Base-by-base conservation (phyloP, 2,797 vertebrate species). In the Gambusia yucatana region DNA sequence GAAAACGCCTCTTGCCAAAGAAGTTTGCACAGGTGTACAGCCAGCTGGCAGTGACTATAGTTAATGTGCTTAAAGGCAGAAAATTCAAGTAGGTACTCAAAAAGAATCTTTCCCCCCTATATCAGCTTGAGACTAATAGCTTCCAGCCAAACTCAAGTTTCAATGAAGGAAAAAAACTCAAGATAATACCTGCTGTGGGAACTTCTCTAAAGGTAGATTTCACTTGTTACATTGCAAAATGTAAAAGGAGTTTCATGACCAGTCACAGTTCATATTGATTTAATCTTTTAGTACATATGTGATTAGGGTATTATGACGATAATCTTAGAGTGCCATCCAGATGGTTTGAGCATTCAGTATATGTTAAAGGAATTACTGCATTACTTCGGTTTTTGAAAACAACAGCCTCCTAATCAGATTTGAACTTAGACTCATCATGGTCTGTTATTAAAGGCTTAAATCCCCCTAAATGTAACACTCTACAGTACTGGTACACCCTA, bases 31-130 rank as follows among this genome's bases (percentile, higher is more conserved):
- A 84, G 74, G 86, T 85, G 82, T 83, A 78, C 4, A 74, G 73
- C 76, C 86, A 85, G 84, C 88, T 91, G 90, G 80, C 48, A 57
- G 61, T 9, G 55, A 82, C 39, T 73, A 33, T 41, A 70, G 52
- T 47, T 28, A 72, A 72, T 71, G 59, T 85, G 61, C 25, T 65
- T 52, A 77, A 78, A 72, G 50, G 30, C 46, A 77, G 33, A 73
- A 79, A 71, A 85, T 86, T 77, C 61, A 76, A 77, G 79, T 41
- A 76, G 25, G 39, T 55, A 46, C 65, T 33, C 25, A 48, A 52
- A 59, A 73, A 79, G 67, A 63, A 25, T 33, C 1, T 5, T 70
- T 50, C 61, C 25, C 39, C 63, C 30, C 52, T 43, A 72, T 47
- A 77, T 77, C 41, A 72, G 33, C 67, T 13, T 5, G 14, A 80